phyloP scores from a whole-genome alignment of 2,888 invertebrate species.

The Uropetala carovei region DNA sequence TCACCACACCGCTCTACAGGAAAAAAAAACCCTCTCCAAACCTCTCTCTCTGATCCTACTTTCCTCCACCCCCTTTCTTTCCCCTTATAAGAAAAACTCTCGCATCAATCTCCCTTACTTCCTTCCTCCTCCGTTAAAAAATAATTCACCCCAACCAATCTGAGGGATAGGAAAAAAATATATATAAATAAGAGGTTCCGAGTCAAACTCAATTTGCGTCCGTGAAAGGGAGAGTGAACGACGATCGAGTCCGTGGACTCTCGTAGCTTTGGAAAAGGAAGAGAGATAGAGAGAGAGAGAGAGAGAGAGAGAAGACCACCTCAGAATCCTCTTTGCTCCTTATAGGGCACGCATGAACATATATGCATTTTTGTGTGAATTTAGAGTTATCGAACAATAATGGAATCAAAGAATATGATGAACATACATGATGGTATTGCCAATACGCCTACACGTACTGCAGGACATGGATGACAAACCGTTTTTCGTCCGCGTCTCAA shows the following conservation, averaged over 20 bases:
- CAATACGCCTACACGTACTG: too few species aligned
- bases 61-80: not conserved
- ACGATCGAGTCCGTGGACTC: not conserved
- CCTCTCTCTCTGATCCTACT: not conserved
- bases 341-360: too few species aligned
- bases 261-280: not conserved
- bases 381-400: too few species aligned
- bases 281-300: not conserved
- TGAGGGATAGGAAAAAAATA: not conserved
- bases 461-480: too few species aligned
- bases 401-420: too few species aligned
- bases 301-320: not conserved
- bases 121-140: conserved; percentile 1
- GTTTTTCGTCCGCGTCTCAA: too few species aligned
- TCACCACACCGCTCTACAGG: not conserved
- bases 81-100: not conserved
- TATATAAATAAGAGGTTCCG: not conserved
- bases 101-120: not conserved
- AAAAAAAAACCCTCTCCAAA: not conserved
- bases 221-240: conserved; percentile 32
- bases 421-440: too few species aligned
- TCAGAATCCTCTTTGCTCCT: not conserved
- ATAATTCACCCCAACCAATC: not conserved
- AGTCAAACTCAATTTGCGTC: conserved; percentile 60
- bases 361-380: too few species aligned